phyloP scores from a whole-genome alignment of 2,113 vertebrate species.

The Cyprinodon variegatus region DNA sequence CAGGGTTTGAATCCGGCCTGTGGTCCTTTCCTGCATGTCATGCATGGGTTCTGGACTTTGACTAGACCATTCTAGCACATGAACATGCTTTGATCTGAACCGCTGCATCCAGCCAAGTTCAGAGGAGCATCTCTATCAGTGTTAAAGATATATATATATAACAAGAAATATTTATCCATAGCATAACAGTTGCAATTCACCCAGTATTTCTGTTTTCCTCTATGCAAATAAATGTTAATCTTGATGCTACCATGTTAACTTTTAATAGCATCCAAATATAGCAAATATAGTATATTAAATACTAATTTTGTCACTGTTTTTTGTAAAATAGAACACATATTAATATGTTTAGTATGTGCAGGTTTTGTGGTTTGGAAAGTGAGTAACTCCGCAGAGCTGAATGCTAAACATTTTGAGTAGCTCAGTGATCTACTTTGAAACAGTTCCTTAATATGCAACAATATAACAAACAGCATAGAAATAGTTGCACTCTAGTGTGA shows the following conservation, averaged over 20 bases:
- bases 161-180: not conserved
- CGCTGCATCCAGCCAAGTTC: too few species aligned
- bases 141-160: too few species aligned
- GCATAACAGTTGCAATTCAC: not conserved
- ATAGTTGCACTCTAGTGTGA: too few species aligned
- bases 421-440: too few species aligned
- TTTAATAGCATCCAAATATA: not conserved
- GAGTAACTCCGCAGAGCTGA: not conserved
- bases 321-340: not conserved
- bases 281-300: not conserved
- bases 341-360: not conserved
- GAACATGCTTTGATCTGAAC: too few species aligned
- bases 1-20: too few species aligned
- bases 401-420: too few species aligned
- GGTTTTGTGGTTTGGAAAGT: not conserved
- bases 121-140: too few species aligned
- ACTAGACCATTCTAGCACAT: not conserved
- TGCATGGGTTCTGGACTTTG: not conserved
- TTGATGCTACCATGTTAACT: not conserved
- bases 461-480: too few species aligned
- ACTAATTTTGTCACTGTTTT: not conserved
- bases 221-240: conserved; percentile 8
- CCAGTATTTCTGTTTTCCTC: not conserved
- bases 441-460: too few species aligned
- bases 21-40: too few species aligned